Base-by-base conservation (phyloP, 2,888 invertebrate genomes). In the Melieria omissa region DNA sequence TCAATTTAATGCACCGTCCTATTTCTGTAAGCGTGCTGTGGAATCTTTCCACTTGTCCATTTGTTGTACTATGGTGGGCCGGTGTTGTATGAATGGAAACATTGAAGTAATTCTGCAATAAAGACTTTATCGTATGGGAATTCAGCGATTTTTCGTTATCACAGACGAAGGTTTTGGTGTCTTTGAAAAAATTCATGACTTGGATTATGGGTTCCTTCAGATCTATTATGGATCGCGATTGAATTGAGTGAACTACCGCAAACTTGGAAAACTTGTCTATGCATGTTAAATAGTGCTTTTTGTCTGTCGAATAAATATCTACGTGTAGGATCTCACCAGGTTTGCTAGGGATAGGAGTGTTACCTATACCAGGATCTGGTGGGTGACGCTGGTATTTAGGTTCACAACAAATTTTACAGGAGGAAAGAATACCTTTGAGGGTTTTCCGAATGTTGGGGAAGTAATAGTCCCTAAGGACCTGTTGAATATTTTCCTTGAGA, bases 231-330 rank as follows among this genome's bases (percentile, higher is more conserved):
- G 49, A 49, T 49, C 49, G 8, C 9, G 49, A 49, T 49, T 49
- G 8, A 10, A 49, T 49, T 3, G 49, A 8, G 9, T 8, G 12
- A 49, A 49, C 49, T 49, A 49, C 64, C 7, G 71, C 69, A 64
- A 73, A 75, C 42, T 75, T 73, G 0, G 73, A 75, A 63, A 75
- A 75, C 54, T 75, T 74, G 29, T 70, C 72, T 12, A 74, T 52
- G 49, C 70, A 65, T 4, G 70, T 61, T 6, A 74, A 16, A 12
- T 70, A 73, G 45, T 72, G 69, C n/a, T 46, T 46, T 62, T 67
- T 72, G n/a, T 67, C 67, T 10, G 63, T 67, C 46, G 72, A 68
- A 44, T 49, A 72, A 45, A 65, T 68, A 47, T 69, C 69, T 10
- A 68, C 42, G 46, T 72, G 72, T 16, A 72, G 58, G 16, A 72